These are phyloP conservation scores for Pyrocephalus nanus DNA, from an alignment of 2,797 vertebrate species.

Conservation along the genomic window DNA sequence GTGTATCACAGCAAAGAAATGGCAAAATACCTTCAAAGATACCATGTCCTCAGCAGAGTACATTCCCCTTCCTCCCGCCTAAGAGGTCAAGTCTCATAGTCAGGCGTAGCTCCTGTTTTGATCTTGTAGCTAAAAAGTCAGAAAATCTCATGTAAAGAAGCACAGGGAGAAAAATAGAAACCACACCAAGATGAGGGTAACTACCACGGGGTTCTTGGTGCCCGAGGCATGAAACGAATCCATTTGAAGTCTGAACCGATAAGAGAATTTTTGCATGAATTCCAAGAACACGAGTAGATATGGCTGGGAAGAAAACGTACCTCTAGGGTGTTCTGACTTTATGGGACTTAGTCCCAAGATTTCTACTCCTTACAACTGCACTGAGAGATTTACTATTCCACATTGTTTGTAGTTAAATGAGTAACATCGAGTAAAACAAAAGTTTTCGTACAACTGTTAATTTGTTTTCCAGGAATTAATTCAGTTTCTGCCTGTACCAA, in stretches of 20 bases:
- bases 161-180: constrained; percentile 32
- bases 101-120: neutral
- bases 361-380: neutral
- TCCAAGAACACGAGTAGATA: constrained; percentile 8
- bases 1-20: neutral
- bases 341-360: neutral
- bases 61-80: neutral
- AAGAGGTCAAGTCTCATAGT: neutral
- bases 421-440: neutral
- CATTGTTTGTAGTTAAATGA: neutral
- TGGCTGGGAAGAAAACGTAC: constrained; percentile 29
- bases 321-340: constrained; percentile 7
- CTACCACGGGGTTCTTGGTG: constrained; percentile 5
- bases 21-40: neutral
- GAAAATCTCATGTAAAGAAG: constrained; percentile 7
- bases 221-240: constrained; percentile 38
- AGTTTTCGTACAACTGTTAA: neutral
- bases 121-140: neutral
- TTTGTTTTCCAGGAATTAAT: neutral
- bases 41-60: neutral
- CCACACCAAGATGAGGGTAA: neutral
- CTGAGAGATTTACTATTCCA: neutral
- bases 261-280: constrained; percentile 18
- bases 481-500: neutral
- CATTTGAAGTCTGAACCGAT: constrained; percentile 24